Percentiles rank a stretch among this genome's conserved stretches.
Conservation (phyloP, 2,797 vertebrate species). For the Falco berigora region DNA sequence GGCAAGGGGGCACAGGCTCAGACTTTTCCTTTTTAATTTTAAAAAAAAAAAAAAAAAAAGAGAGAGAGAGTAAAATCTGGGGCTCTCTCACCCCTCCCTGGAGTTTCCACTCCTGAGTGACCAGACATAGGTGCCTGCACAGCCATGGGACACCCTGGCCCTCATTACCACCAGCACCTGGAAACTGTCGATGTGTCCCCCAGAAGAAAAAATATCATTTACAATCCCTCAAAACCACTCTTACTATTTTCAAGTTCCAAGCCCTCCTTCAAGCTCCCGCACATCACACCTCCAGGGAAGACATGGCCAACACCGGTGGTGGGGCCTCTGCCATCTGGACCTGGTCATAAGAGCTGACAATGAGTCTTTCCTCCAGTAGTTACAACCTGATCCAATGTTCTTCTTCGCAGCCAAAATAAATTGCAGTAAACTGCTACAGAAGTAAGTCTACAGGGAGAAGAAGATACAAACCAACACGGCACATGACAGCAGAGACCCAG, state of each 20-base stretch:
- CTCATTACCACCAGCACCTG: background rate
- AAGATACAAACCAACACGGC: background rate
- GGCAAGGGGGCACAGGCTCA: accelerated
- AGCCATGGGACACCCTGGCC: background rate
- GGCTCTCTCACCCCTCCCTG: background rate
- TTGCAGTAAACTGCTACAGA: background rate
- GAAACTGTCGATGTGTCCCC: accelerated
- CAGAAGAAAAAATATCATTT: background rate
- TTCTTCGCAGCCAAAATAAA: background rate
- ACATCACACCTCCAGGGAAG: background rate
- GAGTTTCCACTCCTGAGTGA: accelerated
- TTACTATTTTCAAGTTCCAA: background rate
- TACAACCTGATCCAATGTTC: background rate
- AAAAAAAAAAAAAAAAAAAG: too few species aligned
- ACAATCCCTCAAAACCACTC: background rate
- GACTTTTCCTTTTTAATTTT: too few species aligned
- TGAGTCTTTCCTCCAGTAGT: background rate
- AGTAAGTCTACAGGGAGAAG: background rate
- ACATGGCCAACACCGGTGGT: accelerated
- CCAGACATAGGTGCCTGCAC: accelerated
- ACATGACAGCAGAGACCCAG: too few species aligned
- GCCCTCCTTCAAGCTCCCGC: background rate
- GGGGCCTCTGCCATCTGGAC: background rate
- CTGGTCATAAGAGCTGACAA: background rate
- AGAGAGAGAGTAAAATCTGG: background rate